Percentiles rank a stretch among this genome's conserved stretches.
These are phyloP conservation scores for Falco concolor DNA, from an alignment of 2,797 vertebrate genomes.

Conservation along the genomic window DNA sequence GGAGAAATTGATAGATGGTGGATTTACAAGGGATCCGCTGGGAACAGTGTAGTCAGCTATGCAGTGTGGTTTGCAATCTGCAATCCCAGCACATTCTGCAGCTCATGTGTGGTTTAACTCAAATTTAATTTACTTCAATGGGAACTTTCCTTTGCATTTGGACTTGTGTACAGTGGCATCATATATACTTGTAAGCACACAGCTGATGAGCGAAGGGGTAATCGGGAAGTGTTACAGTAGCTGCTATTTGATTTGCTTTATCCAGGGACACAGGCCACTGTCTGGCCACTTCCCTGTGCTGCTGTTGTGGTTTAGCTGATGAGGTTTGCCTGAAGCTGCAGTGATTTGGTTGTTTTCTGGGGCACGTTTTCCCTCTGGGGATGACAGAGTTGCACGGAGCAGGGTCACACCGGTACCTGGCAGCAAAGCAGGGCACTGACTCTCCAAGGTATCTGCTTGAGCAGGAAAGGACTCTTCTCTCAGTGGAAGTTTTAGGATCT, in stretches of 20 bases:
- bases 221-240: not conserved
- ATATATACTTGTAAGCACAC: not conserved
- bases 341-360: not conserved
- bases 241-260: not conserved
- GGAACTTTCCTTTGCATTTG: not conserved
- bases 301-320: not conserved
- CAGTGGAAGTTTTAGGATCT: not conserved
- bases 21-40: constrained; percentile 29
- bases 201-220: not conserved
- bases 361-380: rapidly evolving
- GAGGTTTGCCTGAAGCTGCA: not conserved
- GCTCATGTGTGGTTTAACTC: constrained; percentile 12
- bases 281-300: not conserved
- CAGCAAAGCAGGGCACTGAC: not conserved
- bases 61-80: constrained; percentile 10
- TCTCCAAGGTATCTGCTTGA: not conserved
- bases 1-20: constrained; percentile 30
- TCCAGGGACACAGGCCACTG: not conserved
- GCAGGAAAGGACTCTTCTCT: not conserved
- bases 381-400: not conserved
- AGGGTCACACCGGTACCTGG: not conserved
- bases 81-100: constrained; percentile 47
- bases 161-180: not conserved
- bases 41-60: not conserved
- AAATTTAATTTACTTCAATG: not conserved